Base-by-base conservation (phyloP, 2,888 invertebrate genomes). In the Eristalis intricaria region DNA sequence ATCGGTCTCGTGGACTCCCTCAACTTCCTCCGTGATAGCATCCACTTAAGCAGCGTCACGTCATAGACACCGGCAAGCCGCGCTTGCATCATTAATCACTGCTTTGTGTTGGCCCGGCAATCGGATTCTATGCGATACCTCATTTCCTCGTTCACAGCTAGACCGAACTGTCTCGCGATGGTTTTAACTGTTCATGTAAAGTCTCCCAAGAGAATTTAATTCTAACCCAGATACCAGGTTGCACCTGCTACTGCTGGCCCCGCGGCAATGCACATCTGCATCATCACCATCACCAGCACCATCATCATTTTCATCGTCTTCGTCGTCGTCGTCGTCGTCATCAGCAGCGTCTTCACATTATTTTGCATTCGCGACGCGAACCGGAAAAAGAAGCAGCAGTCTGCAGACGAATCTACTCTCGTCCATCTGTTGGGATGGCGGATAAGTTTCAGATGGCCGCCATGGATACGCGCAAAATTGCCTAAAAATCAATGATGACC, bases 351-450 rank as follows among this genome's bases (percentile, higher is more conserved):
- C 70, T 61, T 29, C 60, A 63, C n/a, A 63, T 68, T 63, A 74
- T 80, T 32, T 80, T 70, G 70, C 64, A 82, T 82, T n/a, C 19
- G 19, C 43, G 76, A 32, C 40, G 35, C 32, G 40, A 64, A 70
- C 75, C 81, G 76, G 81, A 76, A 82, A 82, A 82, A 82, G 63
- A 35, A 64, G 40, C 32, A 66, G 32, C 43, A 11, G 13, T 19
- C 11, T 29, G 26, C 23, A 43, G 22, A 61, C 73, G 50, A 79
- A 66, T 66, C 64, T 64, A 64, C 26, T 35, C 35, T 26, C 32
- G 32, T 38, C 38, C 38, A 60, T 65, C 70, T 29, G 63, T 26
- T 75, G 32, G 50, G 60, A 75, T 74, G 63, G 75, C 43, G 58
- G 75, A 81, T 81, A 65, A 76, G 76, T 81, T 61, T 15, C 4